These are phyloP conservation scores for Xenotilapia longispinis DNA, from an alignment of 2,113 vertebrate species.

Conservation along the genomic window DNA sequence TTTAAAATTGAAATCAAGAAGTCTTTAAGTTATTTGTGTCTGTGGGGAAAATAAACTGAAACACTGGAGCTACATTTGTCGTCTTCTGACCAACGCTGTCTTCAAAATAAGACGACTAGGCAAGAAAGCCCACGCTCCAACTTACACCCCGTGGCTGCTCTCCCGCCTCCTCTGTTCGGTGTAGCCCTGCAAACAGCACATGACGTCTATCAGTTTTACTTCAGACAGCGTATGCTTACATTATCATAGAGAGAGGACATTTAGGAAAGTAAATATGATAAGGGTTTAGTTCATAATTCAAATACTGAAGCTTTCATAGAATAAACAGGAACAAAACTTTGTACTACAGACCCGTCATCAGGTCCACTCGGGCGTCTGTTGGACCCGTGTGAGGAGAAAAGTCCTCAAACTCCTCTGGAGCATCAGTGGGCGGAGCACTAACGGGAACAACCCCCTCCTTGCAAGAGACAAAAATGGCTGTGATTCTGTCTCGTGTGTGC, in stretches of 20 bases:
- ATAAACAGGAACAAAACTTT: background rate
- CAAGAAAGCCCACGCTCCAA: background rate
- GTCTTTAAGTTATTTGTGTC: background rate
- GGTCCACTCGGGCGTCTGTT: constrained; percentile 5
- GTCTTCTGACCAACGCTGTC: accelerated
- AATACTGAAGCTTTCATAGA: background rate
- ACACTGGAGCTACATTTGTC: background rate
- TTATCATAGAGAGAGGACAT: background rate
- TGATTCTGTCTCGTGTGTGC: background rate
- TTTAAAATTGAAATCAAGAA: background rate
- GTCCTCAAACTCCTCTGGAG: constrained; percentile 51
- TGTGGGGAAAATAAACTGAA: background rate
- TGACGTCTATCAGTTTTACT: background rate
- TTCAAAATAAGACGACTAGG: background rate
- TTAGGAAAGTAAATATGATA: background rate
- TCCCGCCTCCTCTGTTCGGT: constrained; percentile 36
- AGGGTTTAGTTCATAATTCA: background rate
- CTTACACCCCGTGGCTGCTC: constrained; percentile 41
- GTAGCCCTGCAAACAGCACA: constrained; percentile 18
- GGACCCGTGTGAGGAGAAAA: constrained; percentile 68
- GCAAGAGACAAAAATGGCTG: background rate
- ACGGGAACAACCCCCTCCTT: constrained; percentile 65
- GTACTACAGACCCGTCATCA: constrained; percentile 14
- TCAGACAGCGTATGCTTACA: background rate
- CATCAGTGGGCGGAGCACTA: constrained; percentile 73